Percentiles rank a stretch among this genome's conserved stretches.
Evolutionary conservation across 1,140 invertebrate genomes (phyloP).

Genomic region (Calephelis nemesis): DNA sequence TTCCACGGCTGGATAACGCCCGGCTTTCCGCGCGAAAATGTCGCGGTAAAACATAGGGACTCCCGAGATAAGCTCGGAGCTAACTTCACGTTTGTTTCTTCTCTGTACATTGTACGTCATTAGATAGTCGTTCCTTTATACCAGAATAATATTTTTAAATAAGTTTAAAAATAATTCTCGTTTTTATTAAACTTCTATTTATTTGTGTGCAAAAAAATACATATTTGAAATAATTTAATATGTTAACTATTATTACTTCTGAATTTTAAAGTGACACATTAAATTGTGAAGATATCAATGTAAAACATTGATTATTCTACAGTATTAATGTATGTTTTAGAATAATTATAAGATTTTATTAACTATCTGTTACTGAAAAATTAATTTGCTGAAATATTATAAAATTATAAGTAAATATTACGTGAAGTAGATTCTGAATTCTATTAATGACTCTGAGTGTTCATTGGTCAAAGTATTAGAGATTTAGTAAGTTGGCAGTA

Average conservation of each 20-base stretch:
- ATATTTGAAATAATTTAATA: too few relatives aligned
- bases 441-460: not conserved
- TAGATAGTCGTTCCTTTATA: conserved; percentile 41
- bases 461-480: not conserved
- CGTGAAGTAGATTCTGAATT: not conserved
- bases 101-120: conserved; percentile 61
- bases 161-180: not conserved
- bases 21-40: conserved; percentile 80
- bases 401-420: not conserved
- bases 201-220: too few relatives aligned
- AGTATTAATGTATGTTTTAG: too few relatives aligned
- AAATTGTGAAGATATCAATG: too few relatives aligned
- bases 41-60: conserved; percentile 73
- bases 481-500: conserved; percentile 21
- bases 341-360: too few relatives aligned
- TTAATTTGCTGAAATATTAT: not conserved
- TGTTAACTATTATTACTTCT: too few relatives aligned
- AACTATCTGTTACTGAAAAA: too few relatives aligned
- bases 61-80: conserved; percentile 46
- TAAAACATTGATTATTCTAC: too few relatives aligned
- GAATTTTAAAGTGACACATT: too few relatives aligned
- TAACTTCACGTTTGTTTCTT: conserved; percentile 78
- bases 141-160: conserved; percentile 14
- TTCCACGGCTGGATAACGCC: conserved; percentile 77
- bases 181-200: conserved; percentile 26